Conservation (phyloP, 2,797 vertebrate genomes). For the Scolopax bukidnonensis region DNA sequence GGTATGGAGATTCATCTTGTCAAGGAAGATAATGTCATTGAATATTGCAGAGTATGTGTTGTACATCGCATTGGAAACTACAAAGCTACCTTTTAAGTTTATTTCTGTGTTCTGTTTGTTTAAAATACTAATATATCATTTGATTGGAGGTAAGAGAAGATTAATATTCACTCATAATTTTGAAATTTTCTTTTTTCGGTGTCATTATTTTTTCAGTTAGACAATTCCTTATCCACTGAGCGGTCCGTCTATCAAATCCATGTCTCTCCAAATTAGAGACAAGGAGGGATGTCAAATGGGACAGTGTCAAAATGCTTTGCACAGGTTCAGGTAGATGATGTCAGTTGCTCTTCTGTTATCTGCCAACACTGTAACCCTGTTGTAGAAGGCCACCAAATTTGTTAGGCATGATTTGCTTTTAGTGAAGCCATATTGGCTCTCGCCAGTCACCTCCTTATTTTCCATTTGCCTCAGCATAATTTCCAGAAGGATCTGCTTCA, state of each 20-base stretch:
- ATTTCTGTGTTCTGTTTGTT: not conserved
- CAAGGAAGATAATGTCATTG: not conserved
- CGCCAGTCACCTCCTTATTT: not conserved
- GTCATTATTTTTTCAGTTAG: not conserved
- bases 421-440: not conserved
- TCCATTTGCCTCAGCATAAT: not conserved
- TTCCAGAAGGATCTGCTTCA: not conserved
- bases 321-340: not conserved
- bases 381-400: not conserved
- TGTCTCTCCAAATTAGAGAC: not conserved
- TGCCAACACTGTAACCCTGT: not conserved
- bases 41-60: not conserved
- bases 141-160: not conserved
- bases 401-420: not conserved
- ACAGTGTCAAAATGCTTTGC: not conserved
- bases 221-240: not conserved
- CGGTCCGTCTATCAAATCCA: not conserved
- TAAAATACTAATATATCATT: not conserved
- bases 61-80: not conserved
- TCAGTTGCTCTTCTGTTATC: not conserved
- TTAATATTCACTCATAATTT: not conserved
- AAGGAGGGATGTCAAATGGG: not conserved
- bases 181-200: not conserved
- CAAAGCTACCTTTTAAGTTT: not conserved
- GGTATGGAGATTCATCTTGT: not conserved